Base-by-base conservation (phyloP, 2,113 vertebrate genomes). In the Lethenteron camtschaticum region DNA sequence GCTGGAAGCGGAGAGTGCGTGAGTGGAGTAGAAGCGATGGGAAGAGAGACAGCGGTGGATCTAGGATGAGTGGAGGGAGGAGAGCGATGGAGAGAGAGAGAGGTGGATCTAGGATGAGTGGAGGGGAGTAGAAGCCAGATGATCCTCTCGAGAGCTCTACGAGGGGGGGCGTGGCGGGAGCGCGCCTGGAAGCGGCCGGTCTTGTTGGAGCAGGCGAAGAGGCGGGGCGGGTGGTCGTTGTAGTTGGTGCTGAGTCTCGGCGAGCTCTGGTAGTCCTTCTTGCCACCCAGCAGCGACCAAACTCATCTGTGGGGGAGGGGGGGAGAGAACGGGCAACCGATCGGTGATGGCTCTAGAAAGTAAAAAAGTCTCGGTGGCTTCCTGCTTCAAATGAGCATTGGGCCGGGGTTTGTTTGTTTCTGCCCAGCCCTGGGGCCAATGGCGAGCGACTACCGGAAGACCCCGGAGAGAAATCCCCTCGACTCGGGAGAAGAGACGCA, bases 131-230 rank as follows among this genome's bases (percentile, higher is more conserved):
- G 60, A 6, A 18, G 55, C 9, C 0, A 7, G 57, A 0, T 9
- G 16, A 1, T 4, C 70, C 59, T 10, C 24, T 56, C 12, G 13
- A 55, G 24, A 71, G 72, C 20, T 11, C 57, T 8, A 41, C 11
- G 14, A 41, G 18, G 16, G 14, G 20, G 3, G 20, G 20, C 20
- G 20, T 41, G 24, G 24, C 4, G 24, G 24, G 24, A 6, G 78
- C 91, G 83, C 76, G 96, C 94, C 4, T 81, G 81, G 71, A 99
- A 99, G 75, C 86, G 87, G 0, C 94, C 94, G 0, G 87, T 95
- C 81, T 88, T 99, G 76, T 99, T 99, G 77, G 94, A 90, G 79
- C 90, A 96, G 6, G 89, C 90, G 4, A 99, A 96, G 20, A 99
- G 90, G 3, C 91, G 81, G n/a, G 90, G 94, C 0, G 94, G 94